A percentile compares a stretch with the other conserved stretches of the same genome.
These are phyloP conservation scores for Mallotus villosus DNA, from an alignment of 2,797 vertebrate species.

Conservation along the genomic window DNA sequence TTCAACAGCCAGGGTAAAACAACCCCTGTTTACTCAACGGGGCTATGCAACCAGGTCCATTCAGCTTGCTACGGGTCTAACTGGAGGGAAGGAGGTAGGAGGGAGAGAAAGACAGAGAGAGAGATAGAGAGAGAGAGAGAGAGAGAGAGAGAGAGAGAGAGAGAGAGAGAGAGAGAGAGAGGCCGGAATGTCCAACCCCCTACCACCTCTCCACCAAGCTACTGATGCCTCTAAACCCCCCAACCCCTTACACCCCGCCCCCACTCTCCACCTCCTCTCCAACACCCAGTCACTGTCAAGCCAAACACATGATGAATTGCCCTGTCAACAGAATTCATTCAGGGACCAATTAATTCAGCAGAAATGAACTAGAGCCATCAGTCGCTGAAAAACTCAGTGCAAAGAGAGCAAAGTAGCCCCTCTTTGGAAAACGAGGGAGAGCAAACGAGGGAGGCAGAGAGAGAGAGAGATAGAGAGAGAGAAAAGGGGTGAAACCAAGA, in stretches of 20 bases:
- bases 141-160: not conserved
- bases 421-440: conserved; percentile 65
- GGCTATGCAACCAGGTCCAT: not conserved
- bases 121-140: conserved; percentile 58
- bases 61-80: conserved; percentile 52
- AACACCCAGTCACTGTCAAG: conserved; percentile 92
- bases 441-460: conserved; percentile 36
- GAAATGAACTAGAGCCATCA: conserved; percentile 99
- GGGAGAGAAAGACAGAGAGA: conserved; percentile 31
- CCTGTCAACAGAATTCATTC: conserved; percentile 99
- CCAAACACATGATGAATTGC: conserved; percentile 99
- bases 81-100: conserved; percentile 66
- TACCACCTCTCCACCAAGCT: conserved; percentile 60
- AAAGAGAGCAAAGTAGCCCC: conserved; percentile 89
- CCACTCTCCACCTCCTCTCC: conserved; percentile 72
- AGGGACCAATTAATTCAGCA: conserved; percentile 99
- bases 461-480: conserved; percentile 55
- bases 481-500: conserved; percentile 63
- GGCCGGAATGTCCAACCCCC: conserved; percentile 68
- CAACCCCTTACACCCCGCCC: conserved; percentile 57
- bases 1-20: not conserved
- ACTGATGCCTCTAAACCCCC: conserved; percentile 43
- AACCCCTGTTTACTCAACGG: not conserved
- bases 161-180: conserved; percentile 51
- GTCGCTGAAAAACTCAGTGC: conserved; percentile 97